A percentile compares a stretch with the other conserved stretches of the same genome.
These are phyloP conservation scores for Lagodon rhomboides DNA, from an alignment of 2,797 vertebrate species.

Conservation along the genomic window DNA sequence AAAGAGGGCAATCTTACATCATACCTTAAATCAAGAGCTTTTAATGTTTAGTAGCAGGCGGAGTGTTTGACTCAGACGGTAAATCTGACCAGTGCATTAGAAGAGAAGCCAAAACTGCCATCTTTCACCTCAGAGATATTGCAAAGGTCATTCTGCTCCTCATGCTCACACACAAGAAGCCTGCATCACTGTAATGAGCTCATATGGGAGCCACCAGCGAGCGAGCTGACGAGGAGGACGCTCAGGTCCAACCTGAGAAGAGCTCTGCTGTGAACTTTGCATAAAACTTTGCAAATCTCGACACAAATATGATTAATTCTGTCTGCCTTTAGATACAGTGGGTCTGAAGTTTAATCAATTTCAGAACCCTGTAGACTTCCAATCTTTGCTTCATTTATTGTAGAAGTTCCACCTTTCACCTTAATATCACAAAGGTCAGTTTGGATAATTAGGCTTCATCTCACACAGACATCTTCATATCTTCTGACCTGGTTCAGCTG, in stretches of 20 bases:
- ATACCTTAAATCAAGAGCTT: constrained; percentile 40
- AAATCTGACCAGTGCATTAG: constrained; percentile 27
- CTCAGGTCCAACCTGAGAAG: background rate
- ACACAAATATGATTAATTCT: no score
- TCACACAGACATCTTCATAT: background rate
- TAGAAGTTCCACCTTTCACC: constrained; percentile 38
- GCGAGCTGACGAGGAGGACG: background rate
- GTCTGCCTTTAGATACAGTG: no score
- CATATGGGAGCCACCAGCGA: background rate
- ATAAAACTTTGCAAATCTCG: no score
- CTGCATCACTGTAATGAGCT: background rate
- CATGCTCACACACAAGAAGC: background rate
- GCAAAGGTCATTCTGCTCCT: constrained; percentile 24
- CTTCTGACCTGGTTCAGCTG: background rate
- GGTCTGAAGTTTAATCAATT: no score
- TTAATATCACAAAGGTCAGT: constrained; percentile 39
- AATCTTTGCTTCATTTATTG: no score
- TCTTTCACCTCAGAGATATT: constrained; percentile 33
- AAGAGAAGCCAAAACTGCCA: constrained; percentile 28
- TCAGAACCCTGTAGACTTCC: no score
- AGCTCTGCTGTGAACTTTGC: background rate
- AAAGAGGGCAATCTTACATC: constrained; percentile 10
- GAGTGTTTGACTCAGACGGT: constrained; percentile 5
- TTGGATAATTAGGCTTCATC: background rate
- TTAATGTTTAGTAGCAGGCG: constrained; percentile 21